phyloP scores from a whole-genome alignment of 2,888 invertebrate genomes.

The Andrena bucephala region DNA sequence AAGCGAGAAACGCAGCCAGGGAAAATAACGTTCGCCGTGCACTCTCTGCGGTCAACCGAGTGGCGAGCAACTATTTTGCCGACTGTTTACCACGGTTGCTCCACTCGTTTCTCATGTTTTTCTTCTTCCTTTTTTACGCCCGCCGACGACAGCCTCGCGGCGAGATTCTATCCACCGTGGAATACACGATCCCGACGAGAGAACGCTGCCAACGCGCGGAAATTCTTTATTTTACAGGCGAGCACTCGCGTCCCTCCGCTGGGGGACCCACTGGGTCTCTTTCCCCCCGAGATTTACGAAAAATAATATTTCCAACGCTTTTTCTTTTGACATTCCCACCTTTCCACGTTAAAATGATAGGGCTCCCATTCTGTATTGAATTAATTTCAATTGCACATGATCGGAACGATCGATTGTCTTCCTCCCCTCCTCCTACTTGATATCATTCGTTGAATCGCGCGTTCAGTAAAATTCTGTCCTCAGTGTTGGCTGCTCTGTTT shows the following conservation, averaged over 20 bases:
- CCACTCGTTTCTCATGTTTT: constrained; percentile 55
- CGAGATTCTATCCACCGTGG: constrained; percentile 59
- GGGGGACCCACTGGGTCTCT: neutral
- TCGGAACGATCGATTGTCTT: neutral
- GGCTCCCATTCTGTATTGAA: neutral
- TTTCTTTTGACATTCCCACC: neutral
- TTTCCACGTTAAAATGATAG: neutral
- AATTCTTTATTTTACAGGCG: constrained; percentile 16
- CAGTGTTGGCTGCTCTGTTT: neutral
- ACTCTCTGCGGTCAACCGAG: constrained; percentile 56
- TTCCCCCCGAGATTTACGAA: neutral
- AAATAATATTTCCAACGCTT: constrained; percentile 16
- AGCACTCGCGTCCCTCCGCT: neutral
- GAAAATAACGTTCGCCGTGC: constrained; percentile 36
- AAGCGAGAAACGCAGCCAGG: constrained; percentile 2
- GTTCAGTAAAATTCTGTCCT: neutral
- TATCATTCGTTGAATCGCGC: neutral
- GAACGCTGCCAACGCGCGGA: constrained; percentile 23
- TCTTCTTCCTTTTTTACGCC: constrained; percentile 42
- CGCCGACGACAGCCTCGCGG: constrained; percentile 45
- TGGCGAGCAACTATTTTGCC: constrained; percentile 51
- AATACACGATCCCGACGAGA: constrained; percentile 42
- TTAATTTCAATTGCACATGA: constrained; percentile 8
- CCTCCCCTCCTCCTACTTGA: neutral
- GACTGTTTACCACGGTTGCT: constrained; percentile 61